Conservation (phyloP, 2,113 vertebrate genomes). For the Psettodes erumei region DNA sequence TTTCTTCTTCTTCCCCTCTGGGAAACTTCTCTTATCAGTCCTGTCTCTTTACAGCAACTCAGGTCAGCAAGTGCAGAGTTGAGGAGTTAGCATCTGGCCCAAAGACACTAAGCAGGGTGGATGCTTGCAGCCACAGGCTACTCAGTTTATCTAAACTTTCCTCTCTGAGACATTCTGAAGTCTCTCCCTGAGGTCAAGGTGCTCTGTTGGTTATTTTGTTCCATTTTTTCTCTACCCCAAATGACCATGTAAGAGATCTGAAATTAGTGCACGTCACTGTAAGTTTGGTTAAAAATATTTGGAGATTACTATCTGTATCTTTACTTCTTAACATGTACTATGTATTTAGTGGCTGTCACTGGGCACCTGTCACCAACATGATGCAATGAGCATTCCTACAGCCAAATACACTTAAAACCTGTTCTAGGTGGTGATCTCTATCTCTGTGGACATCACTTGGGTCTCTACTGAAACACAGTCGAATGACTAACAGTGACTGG, state of each 20-base stretch:
- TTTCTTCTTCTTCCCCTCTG: background rate
- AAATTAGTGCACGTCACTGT: constrained; percentile 37
- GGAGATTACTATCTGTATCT: constrained; percentile 18
- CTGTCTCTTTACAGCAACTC: background rate
- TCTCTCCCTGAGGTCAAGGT: constrained; percentile 48
- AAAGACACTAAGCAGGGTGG: background rate
- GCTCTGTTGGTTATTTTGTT: constrained; percentile 40
- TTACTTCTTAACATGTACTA: background rate
- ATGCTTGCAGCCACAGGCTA: background rate
- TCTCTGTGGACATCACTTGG: background rate
- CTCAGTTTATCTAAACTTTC: background rate
- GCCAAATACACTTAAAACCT: too few relatives aligned
- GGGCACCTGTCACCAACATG: constrained; percentile 20
- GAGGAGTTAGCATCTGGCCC: background rate
- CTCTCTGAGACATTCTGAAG: constrained; percentile 3
- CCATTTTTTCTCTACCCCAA: constrained; percentile 34
- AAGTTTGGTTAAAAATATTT: constrained; percentile 34
- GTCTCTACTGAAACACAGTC: background rate
- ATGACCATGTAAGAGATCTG: constrained; percentile 25
- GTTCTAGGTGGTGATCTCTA: background rate
- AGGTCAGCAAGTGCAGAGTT: constrained; percentile 12
- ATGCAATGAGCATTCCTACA: background rate
- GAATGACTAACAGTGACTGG: background rate
- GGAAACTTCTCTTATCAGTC: background rate
- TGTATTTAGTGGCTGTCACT: constrained; percentile 40